These are phyloP conservation scores for Luperina nickerlii DNA, from an alignment of 2,888 invertebrate genomes.

Conservation along the genomic window DNA sequence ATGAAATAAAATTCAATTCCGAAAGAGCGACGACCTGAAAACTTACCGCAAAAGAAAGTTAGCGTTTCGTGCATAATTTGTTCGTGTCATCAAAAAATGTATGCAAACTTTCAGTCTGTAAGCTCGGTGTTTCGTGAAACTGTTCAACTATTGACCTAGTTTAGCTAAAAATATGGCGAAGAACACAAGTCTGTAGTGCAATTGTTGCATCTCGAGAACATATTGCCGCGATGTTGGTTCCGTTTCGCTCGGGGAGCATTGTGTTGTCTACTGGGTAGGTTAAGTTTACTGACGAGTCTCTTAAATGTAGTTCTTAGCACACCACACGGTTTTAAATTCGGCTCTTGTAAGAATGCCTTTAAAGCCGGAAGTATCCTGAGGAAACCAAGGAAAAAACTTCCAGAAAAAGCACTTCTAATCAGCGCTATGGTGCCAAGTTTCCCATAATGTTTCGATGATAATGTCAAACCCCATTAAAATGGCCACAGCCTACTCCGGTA, in stretches of 20 bases:
- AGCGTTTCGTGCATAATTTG: conserved; percentile 37
- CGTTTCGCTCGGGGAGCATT: conserved; percentile 37
- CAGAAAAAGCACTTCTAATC: neutral
- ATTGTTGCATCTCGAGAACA: conserved; percentile 52
- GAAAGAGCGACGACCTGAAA: conserved; percentile 58
- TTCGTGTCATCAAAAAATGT: conserved; percentile 36
- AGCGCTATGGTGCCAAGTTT: neutral
- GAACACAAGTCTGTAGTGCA: conserved; percentile 59
- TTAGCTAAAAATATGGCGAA: conserved; percentile 68
- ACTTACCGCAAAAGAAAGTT: conserved; percentile 56
- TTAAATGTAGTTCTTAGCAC: neutral
- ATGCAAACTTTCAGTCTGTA: conserved; percentile 51
- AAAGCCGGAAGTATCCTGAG: neutral
- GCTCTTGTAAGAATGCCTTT: neutral
- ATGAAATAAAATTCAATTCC: conserved; percentile 38
- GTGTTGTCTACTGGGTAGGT: conserved; percentile 37
- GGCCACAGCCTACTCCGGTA: conserved; percentile 11
- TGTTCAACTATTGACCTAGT: conserved; percentile 70
- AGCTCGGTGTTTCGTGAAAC: conserved; percentile 53
- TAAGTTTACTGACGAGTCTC: conserved; percentile 29
- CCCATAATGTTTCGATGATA: conserved; percentile 6
- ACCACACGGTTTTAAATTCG: neutral
- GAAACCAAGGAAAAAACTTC: neutral
- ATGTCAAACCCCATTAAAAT: conserved; percentile 20
- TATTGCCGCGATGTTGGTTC: conserved; percentile 32